phyloP scores from a whole-genome alignment of 2,113 vertebrate species.

The Pluvianellus socialis region DNA sequence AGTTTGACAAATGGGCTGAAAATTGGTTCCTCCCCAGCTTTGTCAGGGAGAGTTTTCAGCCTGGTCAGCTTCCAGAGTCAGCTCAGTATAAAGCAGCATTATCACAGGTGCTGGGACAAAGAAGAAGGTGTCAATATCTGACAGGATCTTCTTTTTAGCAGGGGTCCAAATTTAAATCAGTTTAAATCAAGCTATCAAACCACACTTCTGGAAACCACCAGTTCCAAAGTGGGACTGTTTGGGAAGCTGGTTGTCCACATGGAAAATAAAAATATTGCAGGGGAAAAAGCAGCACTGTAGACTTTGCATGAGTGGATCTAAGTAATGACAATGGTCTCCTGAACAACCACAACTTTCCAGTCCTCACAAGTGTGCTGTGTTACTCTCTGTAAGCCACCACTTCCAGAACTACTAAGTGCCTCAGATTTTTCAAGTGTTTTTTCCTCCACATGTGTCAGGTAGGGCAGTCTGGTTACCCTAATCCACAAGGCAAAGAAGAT shows the following conservation, averaged over 20 bases:
- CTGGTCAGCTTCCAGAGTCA: background rate
- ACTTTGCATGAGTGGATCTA: background rate
- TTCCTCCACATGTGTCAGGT: background rate
- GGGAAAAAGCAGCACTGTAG: background rate
- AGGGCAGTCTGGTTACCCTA: background rate
- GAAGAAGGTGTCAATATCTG: background rate
- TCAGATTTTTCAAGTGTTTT: background rate
- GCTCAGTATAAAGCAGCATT: background rate
- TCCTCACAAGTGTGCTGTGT: background rate
- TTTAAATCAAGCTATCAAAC: background rate
- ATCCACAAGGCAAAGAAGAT: background rate
- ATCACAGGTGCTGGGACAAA: background rate
- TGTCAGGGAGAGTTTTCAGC: background rate
- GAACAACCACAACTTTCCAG: background rate
- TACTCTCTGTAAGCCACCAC: background rate
- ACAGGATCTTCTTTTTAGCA: background rate
- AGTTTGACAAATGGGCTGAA: slow-evolving; percentile 35
- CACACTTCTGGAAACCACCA: background rate
- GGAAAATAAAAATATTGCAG: background rate
- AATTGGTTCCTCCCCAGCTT: background rate
- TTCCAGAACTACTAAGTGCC: background rate
- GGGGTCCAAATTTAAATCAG: background rate
- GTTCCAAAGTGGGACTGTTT: background rate
- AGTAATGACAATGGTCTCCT: background rate
- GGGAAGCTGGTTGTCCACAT: background rate